Evolutionary conservation across 2,797 vertebrate species (phyloP).

Genomic region (Fringilla coelebs): DNA sequence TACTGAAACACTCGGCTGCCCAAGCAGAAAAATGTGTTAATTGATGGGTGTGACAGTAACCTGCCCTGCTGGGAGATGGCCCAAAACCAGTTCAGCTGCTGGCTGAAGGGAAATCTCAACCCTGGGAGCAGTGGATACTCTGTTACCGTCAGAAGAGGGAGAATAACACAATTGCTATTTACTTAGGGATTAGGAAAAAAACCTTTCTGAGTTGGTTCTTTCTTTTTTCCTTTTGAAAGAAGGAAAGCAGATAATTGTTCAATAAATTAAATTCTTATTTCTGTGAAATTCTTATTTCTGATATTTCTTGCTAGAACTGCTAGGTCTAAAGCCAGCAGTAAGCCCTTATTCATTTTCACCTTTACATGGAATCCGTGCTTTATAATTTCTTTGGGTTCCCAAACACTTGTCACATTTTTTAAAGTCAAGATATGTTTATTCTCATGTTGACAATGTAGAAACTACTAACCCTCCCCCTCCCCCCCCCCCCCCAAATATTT

Average conservation of each 20-base stretch:
- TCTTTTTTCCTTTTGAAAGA: neutral
- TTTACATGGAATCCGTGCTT: neutral
- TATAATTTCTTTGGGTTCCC: neutral
- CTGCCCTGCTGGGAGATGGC: neutral
- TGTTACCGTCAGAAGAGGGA: neutral
- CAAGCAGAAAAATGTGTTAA: neutral
- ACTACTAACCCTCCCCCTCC: neutral
- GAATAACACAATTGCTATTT: neutral
- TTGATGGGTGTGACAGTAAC: neutral
- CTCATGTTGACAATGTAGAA: neutral
- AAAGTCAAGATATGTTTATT: neutral
- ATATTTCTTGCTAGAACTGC: neutral
- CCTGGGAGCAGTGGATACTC: neutral
- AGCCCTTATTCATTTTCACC: neutral
- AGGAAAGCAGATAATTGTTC: neutral
- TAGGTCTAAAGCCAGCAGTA: neutral
- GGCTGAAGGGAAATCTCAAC: neutral
- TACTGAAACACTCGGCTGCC: neutral
- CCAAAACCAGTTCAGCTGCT: neutral
- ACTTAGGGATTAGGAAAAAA: neutral
- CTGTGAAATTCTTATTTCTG: neutral
- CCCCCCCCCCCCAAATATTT: accelerated
- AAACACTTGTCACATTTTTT: neutral
- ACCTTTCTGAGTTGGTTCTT: neutral
- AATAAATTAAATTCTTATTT: neutral